Base-by-base conservation (phyloP, 1,140 invertebrate genomes). In the Dendroctonus valens region DNA sequence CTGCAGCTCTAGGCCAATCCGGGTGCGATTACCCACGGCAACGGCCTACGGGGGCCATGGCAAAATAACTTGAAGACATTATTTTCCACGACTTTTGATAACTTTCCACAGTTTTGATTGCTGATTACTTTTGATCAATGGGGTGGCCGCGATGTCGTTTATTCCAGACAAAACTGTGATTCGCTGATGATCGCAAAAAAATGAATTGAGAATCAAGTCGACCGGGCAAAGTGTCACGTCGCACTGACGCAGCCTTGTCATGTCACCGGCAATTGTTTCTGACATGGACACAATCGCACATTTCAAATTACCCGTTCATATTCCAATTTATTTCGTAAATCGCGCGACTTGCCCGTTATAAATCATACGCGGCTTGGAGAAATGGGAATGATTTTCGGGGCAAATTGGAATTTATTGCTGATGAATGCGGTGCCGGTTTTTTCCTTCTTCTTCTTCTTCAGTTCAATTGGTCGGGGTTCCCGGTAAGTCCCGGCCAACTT, bases 251-350 rank as follows among this genome's bases (percentile, higher is more conserved):
- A 14, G 52, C 12, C 52, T 40, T 9, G 39, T 39, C 49, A 62
- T 53, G 59, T 62, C 50, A 48, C 50, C 50, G 49, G 50, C 39
- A 26, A 65, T 65, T 44, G 62, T 15, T 65, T 58, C 26, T 58
- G 62, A 65, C 62, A 50, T 58, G 62, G 62, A 65, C 62, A 65
- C 62, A 65, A 65, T 65, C 62, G 51, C 41, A 54, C 52, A 41
- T 65, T 65, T 65, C 44, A 57, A 65, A 65, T 57, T 65, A 44
- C 62, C 62, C 41, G 26, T 57, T 58, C 62, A 49, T 62, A 62
- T 62, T 52, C 39, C 39, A 51, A 62, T 62, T 52, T 62, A 62
- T 62, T 62, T 62, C 50, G 50, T 53, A 52, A 62, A 62, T 62
- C 41, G 59, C 49, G 14, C 48, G 42, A 48, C 58, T 59, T 14